Evolutionary conservation across 1,140 invertebrate genomes (phyloP).

Genomic region (Melipona quadrifasciata): DNA sequence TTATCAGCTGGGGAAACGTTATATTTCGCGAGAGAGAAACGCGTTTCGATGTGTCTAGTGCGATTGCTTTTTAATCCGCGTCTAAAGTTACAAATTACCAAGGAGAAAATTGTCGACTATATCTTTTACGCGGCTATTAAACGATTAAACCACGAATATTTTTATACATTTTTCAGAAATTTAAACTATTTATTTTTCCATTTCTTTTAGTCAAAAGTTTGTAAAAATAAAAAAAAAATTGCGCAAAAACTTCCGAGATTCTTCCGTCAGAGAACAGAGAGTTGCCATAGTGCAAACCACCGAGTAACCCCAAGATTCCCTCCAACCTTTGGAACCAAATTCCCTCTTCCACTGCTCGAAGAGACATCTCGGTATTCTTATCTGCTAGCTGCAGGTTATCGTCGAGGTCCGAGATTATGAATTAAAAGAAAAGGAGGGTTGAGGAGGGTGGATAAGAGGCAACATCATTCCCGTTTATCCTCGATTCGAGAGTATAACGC

Average conservation of each 20-base stretch:
- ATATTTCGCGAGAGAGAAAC: not conserved
- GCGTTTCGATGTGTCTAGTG: not conserved
- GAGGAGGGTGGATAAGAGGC: conserved; percentile 45
- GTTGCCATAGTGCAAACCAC: not conserved
- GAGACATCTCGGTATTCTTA: conserved; percentile 41
- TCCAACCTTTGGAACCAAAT: not conserved
- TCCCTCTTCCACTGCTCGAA: not conserved
- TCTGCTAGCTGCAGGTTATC: conserved; percentile 61
- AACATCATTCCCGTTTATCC: conserved; percentile 47
- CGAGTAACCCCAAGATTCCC: not conserved
- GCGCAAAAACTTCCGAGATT: not conserved
- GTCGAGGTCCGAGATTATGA: conserved; percentile 58
- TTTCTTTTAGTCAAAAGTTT: too few species aligned
- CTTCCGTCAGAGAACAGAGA: not conserved
- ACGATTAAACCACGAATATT: too few species aligned
- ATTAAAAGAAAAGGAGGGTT: conserved; percentile 58
- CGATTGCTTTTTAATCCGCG: conserved; percentile 49
- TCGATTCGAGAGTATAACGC: conserved; percentile 21
- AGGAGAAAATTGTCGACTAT: not conserved
- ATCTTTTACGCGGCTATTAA: too few species aligned
- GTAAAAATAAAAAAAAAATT: too few species aligned
- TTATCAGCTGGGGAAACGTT: conserved; percentile 10
- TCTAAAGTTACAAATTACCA: not conserved
- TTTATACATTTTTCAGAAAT: too few species aligned
- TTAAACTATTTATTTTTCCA: too few species aligned